Base-by-base conservation (phyloP, 2,888 invertebrate genomes). In the Drosophila dives region DNA sequence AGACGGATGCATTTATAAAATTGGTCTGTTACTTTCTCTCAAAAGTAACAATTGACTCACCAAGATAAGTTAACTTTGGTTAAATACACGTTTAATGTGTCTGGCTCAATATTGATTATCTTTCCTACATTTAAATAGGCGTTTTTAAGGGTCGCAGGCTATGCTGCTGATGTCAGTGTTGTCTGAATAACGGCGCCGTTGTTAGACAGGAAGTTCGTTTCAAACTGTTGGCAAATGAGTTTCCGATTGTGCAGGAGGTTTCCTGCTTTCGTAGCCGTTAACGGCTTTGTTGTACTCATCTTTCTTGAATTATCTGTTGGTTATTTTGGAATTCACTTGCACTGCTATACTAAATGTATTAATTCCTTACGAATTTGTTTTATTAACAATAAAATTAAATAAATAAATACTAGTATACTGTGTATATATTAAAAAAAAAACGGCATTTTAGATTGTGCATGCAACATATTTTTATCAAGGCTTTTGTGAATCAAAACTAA, bases 181-280 rank as follows among this genome's bases (percentile, higher is more conserved):
- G 23, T 23, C 29, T 50, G 45, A 45, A 45, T 23, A 15, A 45
- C 45, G 33, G 53, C 67, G 77, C 74, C 68, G 72, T 66, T 69
- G 75, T 66, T 69, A 67, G 38, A 75, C 77, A 83, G 86, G 84
- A 86, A 76, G 83, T 76, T 66, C 64, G 72, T 83, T 74, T 86
- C 71, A 86, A 86, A 84, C 83, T 79, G 77, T 66, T 86, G 84
- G 80, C 86, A 86, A 86, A 86, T 86, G 75, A 80, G 79, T 82
- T 85, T 80, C 83, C 83, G 83, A 71, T 80, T 73, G 64, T 72
- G 60, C 72, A 75, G 72, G 72, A 72, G 63, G 78, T 59, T 75
- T 78, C 78, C 77, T 77, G 78, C 68, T 45, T 50, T 42, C 45
- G 45, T 23, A 15, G 1, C 15, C 20, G 20, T 45, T 45, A 23